Evolutionary conservation across 37 sponge, comb jelly and placozoan genomes (phyloP).

Genomic region (Hormiphora californensis): DNA sequence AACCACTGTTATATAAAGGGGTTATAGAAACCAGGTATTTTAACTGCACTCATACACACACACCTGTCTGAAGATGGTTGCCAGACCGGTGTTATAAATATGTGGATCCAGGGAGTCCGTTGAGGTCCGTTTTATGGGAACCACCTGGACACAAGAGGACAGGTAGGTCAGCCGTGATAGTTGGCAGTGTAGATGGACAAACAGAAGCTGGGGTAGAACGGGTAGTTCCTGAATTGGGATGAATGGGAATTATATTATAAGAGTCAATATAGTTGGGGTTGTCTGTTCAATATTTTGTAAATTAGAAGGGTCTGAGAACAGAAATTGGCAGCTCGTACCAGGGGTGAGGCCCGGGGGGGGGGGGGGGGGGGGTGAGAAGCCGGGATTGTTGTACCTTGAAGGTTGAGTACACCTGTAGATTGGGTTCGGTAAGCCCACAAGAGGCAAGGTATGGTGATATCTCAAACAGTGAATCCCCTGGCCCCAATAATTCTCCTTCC

Average conservation of each 20-base stretch:
- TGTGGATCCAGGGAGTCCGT: neutral
- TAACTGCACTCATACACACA: neutral
- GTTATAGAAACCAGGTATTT: neutral
- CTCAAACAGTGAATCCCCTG: slow-evolving; percentile 4
- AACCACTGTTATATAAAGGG: neutral
- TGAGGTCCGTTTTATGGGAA: neutral
- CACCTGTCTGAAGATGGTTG: slow-evolving; percentile 14
- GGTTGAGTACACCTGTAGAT: neutral
- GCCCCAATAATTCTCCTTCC: neutral
- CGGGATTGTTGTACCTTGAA: slow-evolving; percentile 16
- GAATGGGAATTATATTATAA: no score
- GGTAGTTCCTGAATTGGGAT: neutral
- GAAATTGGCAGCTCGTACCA: no score
- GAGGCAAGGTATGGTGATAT: neutral
- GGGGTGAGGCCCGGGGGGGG: no score
- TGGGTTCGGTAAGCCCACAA: slow-evolving; percentile 7
- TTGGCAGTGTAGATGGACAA: neutral
- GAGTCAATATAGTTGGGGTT: no score
- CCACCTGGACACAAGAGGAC: neutral
- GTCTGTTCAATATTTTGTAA: no score
- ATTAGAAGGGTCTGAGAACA: no score
- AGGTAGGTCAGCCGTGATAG: neutral
- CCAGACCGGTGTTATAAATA: neutral
- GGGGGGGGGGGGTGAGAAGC: no score
- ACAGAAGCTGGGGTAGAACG: neutral